Conservation (phyloP, 64 coral and sea anemone species). For the Pocillopora verrucosa region DNA sequence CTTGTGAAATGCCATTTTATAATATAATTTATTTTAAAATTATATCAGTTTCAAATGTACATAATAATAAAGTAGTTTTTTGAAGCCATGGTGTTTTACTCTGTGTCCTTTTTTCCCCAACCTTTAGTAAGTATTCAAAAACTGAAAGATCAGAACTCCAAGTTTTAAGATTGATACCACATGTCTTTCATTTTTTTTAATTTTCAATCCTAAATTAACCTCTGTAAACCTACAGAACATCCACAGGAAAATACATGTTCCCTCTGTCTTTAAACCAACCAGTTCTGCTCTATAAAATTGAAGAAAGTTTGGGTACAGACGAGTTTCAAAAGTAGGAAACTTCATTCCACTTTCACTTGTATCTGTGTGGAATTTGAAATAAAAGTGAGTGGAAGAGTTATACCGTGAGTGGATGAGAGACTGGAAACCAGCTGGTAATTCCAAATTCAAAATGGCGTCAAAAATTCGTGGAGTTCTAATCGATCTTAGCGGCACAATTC, state of each 20-base stretch:
- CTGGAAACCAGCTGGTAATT: not conserved
- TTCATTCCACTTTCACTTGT: not conserved
- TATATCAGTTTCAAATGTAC: not conserved
- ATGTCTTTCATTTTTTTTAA: too few species aligned
- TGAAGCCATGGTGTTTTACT: not conserved
- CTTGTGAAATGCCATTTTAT: not conserved
- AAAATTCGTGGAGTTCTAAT: conserved; percentile 77
- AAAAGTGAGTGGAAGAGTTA: not conserved
- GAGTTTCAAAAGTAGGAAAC: not conserved
- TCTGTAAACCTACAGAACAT: too few species aligned
- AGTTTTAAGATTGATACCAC: not conserved
- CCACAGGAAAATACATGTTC: too few species aligned
- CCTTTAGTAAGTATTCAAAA: not conserved
- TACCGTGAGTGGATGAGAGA: not conserved
- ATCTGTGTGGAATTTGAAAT: not conserved
- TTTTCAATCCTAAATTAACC: too few species aligned
- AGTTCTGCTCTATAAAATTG: too few species aligned
- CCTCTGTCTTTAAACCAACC: too few species aligned
- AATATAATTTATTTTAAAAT: not conserved
- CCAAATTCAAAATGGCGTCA: conserved; percentile 80
- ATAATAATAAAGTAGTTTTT: not conserved
- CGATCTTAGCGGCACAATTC: conserved; percentile 95
- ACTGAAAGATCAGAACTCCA: not conserved
- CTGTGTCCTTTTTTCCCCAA: not conserved
- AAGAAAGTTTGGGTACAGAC: too few species aligned